These are phyloP conservation scores for Chrysodeixis includens DNA, from an alignment of 2,888 invertebrate species.

Conservation along the genomic window DNA sequence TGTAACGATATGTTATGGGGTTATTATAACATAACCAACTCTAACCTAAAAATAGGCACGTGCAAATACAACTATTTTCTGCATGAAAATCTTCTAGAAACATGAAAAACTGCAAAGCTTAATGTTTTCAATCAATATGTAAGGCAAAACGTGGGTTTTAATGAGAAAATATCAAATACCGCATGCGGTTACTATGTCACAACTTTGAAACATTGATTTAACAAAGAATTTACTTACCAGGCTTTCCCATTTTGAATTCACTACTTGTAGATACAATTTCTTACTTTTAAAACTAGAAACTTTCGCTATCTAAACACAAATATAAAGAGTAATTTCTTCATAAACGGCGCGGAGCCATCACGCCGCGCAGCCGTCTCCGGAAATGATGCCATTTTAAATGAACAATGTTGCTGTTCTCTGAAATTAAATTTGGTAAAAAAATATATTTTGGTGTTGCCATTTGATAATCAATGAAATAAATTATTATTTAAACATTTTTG, in stretches of 20 bases:
- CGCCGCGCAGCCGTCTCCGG: conserved; percentile 75
- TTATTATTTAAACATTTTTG: not conserved
- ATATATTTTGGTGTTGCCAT: conserved; percentile 31
- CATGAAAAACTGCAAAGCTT: not conserved
- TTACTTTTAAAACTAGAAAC: conserved; percentile 44
- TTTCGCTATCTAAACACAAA: conserved; percentile 76
- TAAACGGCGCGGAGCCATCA: conserved; percentile 74
- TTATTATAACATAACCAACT: not conserved
- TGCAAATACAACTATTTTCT: not conserved
- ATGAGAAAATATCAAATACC: conserved; percentile 14
- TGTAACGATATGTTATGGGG: not conserved
- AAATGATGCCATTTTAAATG: conserved; percentile 81
- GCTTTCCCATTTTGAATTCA: conserved; percentile 78
- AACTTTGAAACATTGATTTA: conserved; percentile 8
- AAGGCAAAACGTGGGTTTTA: conserved; percentile 2
- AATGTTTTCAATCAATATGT: not conserved
- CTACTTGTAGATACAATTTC: conserved; percentile 42
- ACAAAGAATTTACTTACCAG: conserved; percentile 73
- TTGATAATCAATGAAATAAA: conserved; percentile 16
- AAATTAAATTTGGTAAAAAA: conserved; percentile 8
- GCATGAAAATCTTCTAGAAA: not conserved
- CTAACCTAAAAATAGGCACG: conserved; percentile 49
- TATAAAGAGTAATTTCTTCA: conserved; percentile 73
- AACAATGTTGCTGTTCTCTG: conserved; percentile 56
- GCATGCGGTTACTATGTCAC: conserved; percentile 67